Evolutionary conservation across 2,888 invertebrate genomes (phyloP), one percentile per base, ranked within the genome.

Genomic region (Allolobophora icterica): DNA sequence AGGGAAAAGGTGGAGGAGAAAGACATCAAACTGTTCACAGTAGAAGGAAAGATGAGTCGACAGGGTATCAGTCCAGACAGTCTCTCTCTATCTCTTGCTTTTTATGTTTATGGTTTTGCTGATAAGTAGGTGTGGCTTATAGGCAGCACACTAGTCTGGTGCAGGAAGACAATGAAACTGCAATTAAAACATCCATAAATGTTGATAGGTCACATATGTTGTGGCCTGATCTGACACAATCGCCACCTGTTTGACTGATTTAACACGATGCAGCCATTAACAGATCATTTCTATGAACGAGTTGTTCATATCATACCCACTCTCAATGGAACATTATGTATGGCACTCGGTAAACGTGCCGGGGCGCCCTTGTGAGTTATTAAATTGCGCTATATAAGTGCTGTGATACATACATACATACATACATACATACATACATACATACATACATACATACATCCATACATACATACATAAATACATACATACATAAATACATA

Each of bases 41-140:
- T 98, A 35, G 98, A 98, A 90, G 98, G 98, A 5, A 97, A 97
- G 90, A 90, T 94, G 91, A 92, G 90, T 84, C 91, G 90, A 90
- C 58, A 89, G 58, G 93, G 93, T 93, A 89, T 91, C 30, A 8
- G n/a, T 71, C 71, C 5, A n/a, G 19, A 30, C n/a, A 30, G 8
- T 1, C 8, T 11, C 5, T 52, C 24, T 52, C 6, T 17, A 0
- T 30, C 30, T n/a, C 17, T n/a, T n/a, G 8, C 17, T 71, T 71
- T 71, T 13, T n/a, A 71, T 71, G 30, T 71, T 71, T 17, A 71
- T 71, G 8, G 71, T 71, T n/a, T 71, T 71, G 30, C 15, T 38
- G 84, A 38, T 33, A 42, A 24, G 30, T 40, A 40, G n/a, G 19
- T 34, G 84, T n/a, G 71, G 40, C n/a, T n/a, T 24, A 71, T n/a